Base-by-base conservation (phyloP, 2,888 invertebrate genomes). In the Embidobia sp. region DNA sequence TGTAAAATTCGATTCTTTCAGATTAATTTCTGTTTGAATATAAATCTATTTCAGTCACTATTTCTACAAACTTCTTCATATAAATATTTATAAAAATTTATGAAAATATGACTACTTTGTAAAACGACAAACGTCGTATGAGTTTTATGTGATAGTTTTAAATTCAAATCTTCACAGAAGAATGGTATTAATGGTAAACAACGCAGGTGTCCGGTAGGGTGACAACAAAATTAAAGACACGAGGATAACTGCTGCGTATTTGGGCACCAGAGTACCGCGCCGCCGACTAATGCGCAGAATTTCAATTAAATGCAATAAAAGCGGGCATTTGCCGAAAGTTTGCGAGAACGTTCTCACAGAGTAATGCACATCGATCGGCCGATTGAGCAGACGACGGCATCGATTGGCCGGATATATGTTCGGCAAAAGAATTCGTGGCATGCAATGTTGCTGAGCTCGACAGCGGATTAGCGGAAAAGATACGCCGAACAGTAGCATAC, bases 261-360 rank as follows among this genome's bases (percentile, higher is more conserved):
- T 61, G 11, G 16, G 8, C 26, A 15, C 10, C 5, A 6, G n/a
- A 35, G 19, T 18, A 22, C 7, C 40, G 27, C 5, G 10, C 15
- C 15, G 26, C n/a, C 46, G 42, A 35, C 33, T 18, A 33, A 57
- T 64, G 64, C 48, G 44, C 26, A 53, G 72, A 72, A 72, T 72
- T 72, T 63, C 72, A 72, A 72, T 72, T 55, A 72, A 72, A 55
- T 26, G 18, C 16, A 37, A 46, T 48, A 35, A 48, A 55, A 55
- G 31, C 29, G 51, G n/a, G 33, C 26, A 61, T 44, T 53, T 46
- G 2, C 16, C 33, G 37, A 48, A 55, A 72, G 48, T 55, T 51
- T 35, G 13, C 35, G 18, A 11, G 13, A 19, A 13, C 59, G 13
- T 33, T 59, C 33, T 51, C 31, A 19, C 53, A 13, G 61, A 57